A percentile compares a stretch with the other conserved stretches of the same genome.
These are phyloP conservation scores for Lates calcarifer DNA, from an alignment of 2,113 vertebrate genomes.

Conservation along the genomic window DNA sequence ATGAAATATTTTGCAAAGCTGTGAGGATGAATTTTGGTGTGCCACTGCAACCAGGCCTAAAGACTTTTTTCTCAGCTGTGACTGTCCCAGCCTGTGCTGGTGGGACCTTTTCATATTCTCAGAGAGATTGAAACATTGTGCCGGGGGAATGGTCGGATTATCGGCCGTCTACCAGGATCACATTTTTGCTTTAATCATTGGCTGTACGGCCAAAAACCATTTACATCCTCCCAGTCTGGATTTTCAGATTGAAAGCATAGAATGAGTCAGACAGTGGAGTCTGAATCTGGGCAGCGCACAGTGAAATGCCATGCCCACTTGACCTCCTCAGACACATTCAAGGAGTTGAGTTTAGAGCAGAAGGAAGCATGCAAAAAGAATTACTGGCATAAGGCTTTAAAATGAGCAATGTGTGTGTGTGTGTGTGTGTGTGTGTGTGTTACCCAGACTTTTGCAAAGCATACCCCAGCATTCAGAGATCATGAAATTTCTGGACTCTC, in stretches of 20 bases:
- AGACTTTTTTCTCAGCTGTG: not conserved
- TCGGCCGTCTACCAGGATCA: conserved; percentile 20
- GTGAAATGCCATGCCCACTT: conserved; percentile 46
- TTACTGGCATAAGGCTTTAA: conserved; percentile 39
- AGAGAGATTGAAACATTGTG: conserved; percentile 41
- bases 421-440: conserved; percentile 11
- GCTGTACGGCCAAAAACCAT: conserved; percentile 26
- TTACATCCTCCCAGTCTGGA: conserved; percentile 38
- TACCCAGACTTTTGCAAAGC: conserved; percentile 2
- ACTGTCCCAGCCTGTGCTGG: not conserved
- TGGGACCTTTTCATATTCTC: conserved; percentile 27
- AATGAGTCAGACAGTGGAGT: conserved; percentile 14
- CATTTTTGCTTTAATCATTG: conserved; percentile 50
- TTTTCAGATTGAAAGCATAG: conserved; percentile 40
- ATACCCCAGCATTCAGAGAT: conserved; percentile 7
- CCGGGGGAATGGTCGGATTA: conserved; percentile 28
- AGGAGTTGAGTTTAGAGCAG: conserved; percentile 41
- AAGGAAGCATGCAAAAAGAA: conserved; percentile 37
- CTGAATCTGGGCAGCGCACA: conserved; percentile 44
- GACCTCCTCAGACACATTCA: conserved; percentile 44
- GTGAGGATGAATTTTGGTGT: not conserved
- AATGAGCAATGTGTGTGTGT: conserved; percentile 6
- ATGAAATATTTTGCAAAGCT: not conserved
- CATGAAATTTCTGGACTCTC: conserved; percentile 20
- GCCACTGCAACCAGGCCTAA: not conserved